phyloP scores from a whole-genome alignment of 2,113 vertebrate genomes.

The Pogona vitticeps region DNA sequence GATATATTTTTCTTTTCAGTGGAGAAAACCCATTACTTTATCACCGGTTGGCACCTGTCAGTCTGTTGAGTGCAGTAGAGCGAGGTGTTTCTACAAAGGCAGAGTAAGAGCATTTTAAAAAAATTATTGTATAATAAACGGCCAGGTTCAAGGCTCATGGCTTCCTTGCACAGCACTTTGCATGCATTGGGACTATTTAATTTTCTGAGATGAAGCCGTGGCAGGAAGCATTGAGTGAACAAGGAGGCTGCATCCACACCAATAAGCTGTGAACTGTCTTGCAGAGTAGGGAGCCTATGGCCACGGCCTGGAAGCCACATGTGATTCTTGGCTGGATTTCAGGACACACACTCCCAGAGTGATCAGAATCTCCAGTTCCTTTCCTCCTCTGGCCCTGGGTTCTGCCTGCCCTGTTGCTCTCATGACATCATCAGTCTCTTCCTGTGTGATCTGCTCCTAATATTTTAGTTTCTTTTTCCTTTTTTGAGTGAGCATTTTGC shows the following conservation, averaged over 20 bases:
- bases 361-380: not conserved
- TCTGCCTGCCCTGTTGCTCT: not conserved
- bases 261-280: not conserved
- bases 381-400: not conserved
- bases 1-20: not conserved
- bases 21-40: too few species aligned
- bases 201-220: not conserved
- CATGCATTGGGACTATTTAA: not conserved
- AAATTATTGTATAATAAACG: not conserved
- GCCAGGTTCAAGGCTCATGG: not conserved
- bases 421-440: not conserved
- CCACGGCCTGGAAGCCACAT: not conserved
- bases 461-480: not conserved
- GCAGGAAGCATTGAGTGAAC: too few species aligned
- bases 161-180: not conserved
- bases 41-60: too few species aligned
- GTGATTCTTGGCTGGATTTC: not conserved
- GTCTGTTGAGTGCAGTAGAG: too few species aligned
- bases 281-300: not conserved
- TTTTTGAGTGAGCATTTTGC: too few species aligned
- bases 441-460: not conserved
- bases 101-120: too few species aligned
- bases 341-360: not conserved
- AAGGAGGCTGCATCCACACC: not conserved
- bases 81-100: too few species aligned